These are phyloP conservation scores for Gortyna flavago DNA, from an alignment of 2,888 invertebrate species.

Conservation along the genomic window DNA sequence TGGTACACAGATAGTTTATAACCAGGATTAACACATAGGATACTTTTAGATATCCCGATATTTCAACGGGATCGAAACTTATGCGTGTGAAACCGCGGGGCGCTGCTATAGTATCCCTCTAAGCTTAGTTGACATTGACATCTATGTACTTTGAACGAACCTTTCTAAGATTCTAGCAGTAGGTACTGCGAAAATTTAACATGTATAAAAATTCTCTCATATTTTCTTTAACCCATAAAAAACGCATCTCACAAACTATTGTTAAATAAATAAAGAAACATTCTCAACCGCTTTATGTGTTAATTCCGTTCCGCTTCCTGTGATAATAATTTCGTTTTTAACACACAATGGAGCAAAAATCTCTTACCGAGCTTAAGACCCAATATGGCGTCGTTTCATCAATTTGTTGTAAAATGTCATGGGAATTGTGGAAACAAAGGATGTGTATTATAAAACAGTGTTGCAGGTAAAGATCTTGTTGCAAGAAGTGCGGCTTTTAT, in stretches of 20 bases:
- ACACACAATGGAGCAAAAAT: constrained; percentile 51
- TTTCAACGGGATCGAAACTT: no score
- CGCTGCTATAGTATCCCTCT: no score
- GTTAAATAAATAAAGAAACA: not conserved
- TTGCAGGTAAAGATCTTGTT: constrained; percentile 20
- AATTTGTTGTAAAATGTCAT: constrained; percentile 55
- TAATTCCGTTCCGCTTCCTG: constrained; percentile 46
- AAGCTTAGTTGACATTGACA: no score
- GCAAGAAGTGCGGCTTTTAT: not conserved
- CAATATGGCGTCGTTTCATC: constrained; percentile 38
- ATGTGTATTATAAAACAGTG: constrained; percentile 35
- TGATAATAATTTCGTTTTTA: constrained; percentile 40
- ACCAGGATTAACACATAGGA: no score
- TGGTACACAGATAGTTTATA: no score
- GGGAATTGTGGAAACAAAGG: constrained; percentile 55
- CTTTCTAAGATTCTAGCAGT: not conserved
- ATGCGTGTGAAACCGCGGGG: no score
- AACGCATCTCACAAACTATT: constrained; percentile 10
- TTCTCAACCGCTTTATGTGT: constrained; percentile 58
- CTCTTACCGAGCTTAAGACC: constrained; percentile 19
- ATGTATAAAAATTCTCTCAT: not conserved
- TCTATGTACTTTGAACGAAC: no score
- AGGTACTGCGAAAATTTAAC: not conserved
- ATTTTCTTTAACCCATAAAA: not conserved
- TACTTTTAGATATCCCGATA: no score